Evolutionary conservation across 2,888 invertebrate species (phyloP), one percentile per base, ranked within the genome.

Genomic region (Argyresthia albistria): DNA sequence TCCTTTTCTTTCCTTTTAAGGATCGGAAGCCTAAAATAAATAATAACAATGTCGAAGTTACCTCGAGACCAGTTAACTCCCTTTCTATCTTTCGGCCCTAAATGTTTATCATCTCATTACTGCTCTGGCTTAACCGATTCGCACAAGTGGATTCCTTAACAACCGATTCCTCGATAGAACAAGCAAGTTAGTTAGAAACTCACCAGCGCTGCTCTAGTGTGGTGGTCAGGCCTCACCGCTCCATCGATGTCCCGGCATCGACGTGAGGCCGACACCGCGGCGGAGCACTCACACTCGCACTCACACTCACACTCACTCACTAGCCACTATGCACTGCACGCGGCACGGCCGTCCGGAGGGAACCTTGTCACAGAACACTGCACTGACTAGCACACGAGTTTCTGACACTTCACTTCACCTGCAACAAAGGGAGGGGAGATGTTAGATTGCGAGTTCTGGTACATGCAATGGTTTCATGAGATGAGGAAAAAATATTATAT

Each of bases 221-320:
- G 72, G 76, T 73, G 73, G 73, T 80, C 74, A 79, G 71, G 66
- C 75, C 69, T 87, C 87, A 87, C 87, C 87, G 84, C 72, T 84
- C 87, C 87, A 87, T 87, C 80, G 81, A 78, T 80, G 73, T 76
- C 80, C 78, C 77, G 79, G 80, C 84, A 84, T 84, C 69, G 79
- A 81, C 68, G 73, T 74, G 76, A 74, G 70, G 76, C 71, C 72
- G 63, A 72, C 74, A 76, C 71, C 72, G 76, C 77, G 80, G 78
- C 73, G 25, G 25, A 25, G 25, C 25, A 25, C 25, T 6, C 78
- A 36, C 53, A 52, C 47, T 15, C 65, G 60, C 65, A 58, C 66
- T 55, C 60, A 50, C 46, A 37, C 55, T 56, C 59, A 53, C 64
- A 62, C 63, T 53, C 59, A 57, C 70, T 39, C 51, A 48, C 50